phyloP scores from a whole-genome alignment of 2,888 invertebrate genomes.

The Leptopilina drosophilae region DNA sequence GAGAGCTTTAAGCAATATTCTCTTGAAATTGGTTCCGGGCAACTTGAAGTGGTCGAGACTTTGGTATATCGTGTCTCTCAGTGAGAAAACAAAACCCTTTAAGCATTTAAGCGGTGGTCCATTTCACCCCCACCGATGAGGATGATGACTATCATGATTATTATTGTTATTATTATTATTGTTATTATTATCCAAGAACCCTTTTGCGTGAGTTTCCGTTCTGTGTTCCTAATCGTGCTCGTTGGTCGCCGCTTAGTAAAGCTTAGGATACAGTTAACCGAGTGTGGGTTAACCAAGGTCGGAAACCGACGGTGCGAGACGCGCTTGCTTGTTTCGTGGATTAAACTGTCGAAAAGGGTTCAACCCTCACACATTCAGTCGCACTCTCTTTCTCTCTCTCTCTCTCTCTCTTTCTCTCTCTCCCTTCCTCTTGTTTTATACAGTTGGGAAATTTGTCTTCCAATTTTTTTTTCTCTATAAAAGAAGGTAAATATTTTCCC shows the following conservation, averaged over 20 bases:
- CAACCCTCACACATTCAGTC: too few relatives aligned
- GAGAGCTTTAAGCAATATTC: constrained; percentile 50
- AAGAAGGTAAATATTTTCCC: too few relatives aligned
- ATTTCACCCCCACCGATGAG: neutral
- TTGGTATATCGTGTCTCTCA: neutral
- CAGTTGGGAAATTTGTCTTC: neutral
- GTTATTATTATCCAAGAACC: constrained; percentile 23
- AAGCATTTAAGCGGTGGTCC: neutral
- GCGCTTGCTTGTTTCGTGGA: constrained; percentile 30
- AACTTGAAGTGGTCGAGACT: constrained; percentile 49
- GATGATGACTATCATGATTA: constrained; percentile 28
- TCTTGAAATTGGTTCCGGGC: constrained; percentile 51
- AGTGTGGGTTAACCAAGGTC: constrained; percentile 40
- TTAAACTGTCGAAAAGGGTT: constrained; percentile 17
- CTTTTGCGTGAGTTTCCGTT: constrained; percentile 28
- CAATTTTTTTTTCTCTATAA: neutral
- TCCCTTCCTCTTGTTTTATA: neutral
- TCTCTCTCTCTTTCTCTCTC: too few relatives aligned
- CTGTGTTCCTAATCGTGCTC: constrained; percentile 29
- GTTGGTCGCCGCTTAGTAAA: constrained; percentile 42
- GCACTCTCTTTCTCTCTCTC: too few relatives aligned
- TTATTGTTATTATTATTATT: constrained; percentile 21
- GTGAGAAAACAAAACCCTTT: constrained; percentile 13
- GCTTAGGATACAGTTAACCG: constrained; percentile 44
- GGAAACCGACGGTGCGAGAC: constrained; percentile 42